These are phyloP conservation scores for Nebria salina DNA, from an alignment of 2,888 invertebrate genomes.

Conservation along the genomic window DNA sequence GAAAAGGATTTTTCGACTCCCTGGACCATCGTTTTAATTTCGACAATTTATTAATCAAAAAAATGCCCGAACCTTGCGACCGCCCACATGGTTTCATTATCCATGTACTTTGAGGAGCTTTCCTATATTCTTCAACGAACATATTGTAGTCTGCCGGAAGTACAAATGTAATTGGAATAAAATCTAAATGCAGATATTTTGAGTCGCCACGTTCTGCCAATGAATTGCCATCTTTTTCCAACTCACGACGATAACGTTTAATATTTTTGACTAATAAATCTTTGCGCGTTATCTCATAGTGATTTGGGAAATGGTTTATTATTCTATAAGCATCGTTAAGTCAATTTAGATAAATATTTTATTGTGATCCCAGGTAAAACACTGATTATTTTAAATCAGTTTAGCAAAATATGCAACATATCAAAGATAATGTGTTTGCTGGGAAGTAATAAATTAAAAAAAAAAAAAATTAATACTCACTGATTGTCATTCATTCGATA, in stretches of 20 bases:
- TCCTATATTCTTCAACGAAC: constrained; percentile 96
- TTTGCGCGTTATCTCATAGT: constrained; percentile 94
- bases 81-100: constrained; percentile 98
- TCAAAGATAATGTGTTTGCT: background rate
- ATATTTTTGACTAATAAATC: constrained; percentile 97
- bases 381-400: too few species aligned
- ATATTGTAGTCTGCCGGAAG: constrained; percentile 96
- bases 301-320: constrained; percentile 96
- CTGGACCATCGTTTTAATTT: constrained; percentile 92
- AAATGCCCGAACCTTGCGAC: constrained; percentile 94
- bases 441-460: background rate
- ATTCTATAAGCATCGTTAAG: constrained; percentile 65
- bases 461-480: constrained; percentile 67
- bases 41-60: constrained; percentile 93
- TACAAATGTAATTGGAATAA: constrained; percentile 93
- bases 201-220: constrained; percentile 85
- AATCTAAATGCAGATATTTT: constrained; percentile 85
- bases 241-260: constrained; percentile 90
- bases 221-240: constrained; percentile 89
- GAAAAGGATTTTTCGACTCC: constrained; percentile 86
- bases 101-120: constrained; percentile 95
- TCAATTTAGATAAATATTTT: too few species aligned
- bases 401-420: background rate
- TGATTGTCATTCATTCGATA: constrained; percentile 94
- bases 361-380: too few species aligned